Percentiles rank a stretch among this genome's conserved stretches.
phyloP scores from a whole-genome alignment of 2,797 vertebrate species.

The Notolepis coatsorum region DNA sequence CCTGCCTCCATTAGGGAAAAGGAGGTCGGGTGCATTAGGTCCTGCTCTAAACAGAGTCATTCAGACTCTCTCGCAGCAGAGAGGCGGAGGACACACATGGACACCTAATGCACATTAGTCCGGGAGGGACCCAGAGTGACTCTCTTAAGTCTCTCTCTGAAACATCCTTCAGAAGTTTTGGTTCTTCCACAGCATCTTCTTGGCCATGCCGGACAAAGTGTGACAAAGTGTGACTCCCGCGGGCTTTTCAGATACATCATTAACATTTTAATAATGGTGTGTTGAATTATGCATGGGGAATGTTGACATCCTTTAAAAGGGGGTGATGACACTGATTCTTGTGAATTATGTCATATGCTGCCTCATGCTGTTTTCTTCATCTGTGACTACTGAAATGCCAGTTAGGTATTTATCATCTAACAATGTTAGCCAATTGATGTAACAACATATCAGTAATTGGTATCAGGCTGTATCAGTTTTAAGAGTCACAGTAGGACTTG shows the following conservation, averaged over 20 bases:
- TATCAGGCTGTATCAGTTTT: too few species aligned
- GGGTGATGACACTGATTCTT: conserved; percentile 61
- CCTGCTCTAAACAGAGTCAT: conserved; percentile 55
- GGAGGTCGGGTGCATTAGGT: conserved; percentile 79
- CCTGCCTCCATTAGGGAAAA: conserved; percentile 77
- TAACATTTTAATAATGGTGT: conserved; percentile 70
- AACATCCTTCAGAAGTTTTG: conserved; percentile 18
- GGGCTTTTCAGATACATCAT: conserved; percentile 42
- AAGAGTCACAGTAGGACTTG: too few species aligned
- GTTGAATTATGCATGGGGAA: conserved; percentile 70
- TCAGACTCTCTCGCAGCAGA: conserved; percentile 58
- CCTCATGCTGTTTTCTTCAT: neutral
- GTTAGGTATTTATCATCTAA: conserved; percentile 36
- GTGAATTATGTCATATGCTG: conserved; percentile 49
- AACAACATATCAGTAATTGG: too few species aligned
- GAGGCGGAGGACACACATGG: conserved; percentile 26
- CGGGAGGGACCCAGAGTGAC: conserved; percentile 11
- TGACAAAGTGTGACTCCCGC: too few species aligned
- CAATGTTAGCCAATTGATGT: too few species aligned
- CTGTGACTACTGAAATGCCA: conserved; percentile 34
- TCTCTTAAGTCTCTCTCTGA: neutral
- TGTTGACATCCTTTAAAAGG: conserved; percentile 64
- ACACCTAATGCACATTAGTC: conserved; percentile 40
- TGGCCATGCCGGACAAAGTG: too few species aligned
- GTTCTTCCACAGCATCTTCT: conserved; percentile 32